Base-by-base conservation (phyloP, 2,797 vertebrate species). In the Masticophis lateralis region DNA sequence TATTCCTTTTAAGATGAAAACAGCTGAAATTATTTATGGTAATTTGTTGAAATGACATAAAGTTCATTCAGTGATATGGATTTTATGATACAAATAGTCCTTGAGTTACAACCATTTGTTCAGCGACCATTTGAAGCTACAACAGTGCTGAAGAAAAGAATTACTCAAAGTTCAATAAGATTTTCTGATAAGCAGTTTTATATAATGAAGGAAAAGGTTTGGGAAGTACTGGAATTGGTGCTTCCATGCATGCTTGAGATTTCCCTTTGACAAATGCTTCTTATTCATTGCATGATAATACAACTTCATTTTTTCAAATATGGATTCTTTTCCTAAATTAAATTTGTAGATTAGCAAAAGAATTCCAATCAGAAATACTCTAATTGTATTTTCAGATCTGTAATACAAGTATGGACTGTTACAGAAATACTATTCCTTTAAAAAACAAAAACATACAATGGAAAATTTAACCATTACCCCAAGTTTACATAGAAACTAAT, bases 401-500 rank as follows among this genome's bases (percentile, higher is more conserved):
- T 97, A 97, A 97, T 95, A 95, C 97, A 94, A 98, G 98, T 98
- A 98, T 97, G 97, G 97, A 98, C 97, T 98, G 96, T 97, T 97
- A 96, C 97, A 94, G 96, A 97, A 97, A 98, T 96, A 97, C 95
- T 97, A 95, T 96, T 96, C 96, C 22, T 97, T 98, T 98, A 97
- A 97, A 98, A 98, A 98, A 98, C 96, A 95, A 10, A 98, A 98
- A 98, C 98, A 97, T 97, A 95, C 97, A 98, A 97, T 97, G 96
- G 96, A 97, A 98, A 98, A 97, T 97, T 98, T 98, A 98, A 98
- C 98, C 98, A 97, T 98, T 98, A 97, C 92, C 97, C 96, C 97
- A 96, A 97, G 98, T 98, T 98, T 98, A 98, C 98, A 98, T 97
- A 98, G 97, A 98, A 97, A 97, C 97, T 96, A 98, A 97, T 98